Evolutionary conservation across 2,113 vertebrate genomes (phyloP).

Genomic region (Nipponia nippon): DNA sequence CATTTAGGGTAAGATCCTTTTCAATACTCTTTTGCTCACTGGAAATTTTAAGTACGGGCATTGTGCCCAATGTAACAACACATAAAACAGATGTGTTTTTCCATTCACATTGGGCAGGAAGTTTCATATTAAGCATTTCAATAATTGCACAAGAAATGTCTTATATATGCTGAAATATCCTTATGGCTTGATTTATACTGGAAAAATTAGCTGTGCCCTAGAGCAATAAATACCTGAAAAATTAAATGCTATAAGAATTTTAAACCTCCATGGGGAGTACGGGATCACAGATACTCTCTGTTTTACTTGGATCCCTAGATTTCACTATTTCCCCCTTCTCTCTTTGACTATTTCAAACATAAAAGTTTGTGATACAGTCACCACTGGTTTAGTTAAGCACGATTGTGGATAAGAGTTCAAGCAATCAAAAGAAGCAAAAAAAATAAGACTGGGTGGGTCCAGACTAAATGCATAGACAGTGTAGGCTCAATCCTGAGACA

Average conservation of each 20-base stretch:
- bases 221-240: constrained; percentile 64
- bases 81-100: constrained; percentile 78
- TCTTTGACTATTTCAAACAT: not conserved
- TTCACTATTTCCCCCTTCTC: constrained; percentile 28
- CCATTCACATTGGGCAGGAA: constrained; percentile 69
- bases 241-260: constrained; percentile 56
- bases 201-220: constrained; percentile 55
- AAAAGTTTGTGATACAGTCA: not conserved
- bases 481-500: not conserved
- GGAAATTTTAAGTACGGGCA: constrained; percentile 71
- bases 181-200: constrained; percentile 57
- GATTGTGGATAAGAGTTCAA: not conserved
- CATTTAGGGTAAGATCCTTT: constrained; percentile 46
- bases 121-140: constrained; percentile 73
- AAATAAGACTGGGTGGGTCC: not conserved
- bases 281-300: constrained; percentile 47
- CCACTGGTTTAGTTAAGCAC: not conserved
- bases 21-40: constrained; percentile 54
- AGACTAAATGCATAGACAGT: not conserved
- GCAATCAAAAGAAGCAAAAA: not conserved
- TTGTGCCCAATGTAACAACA: constrained; percentile 71
- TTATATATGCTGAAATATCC: constrained; percentile 61
- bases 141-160: constrained; percentile 66
- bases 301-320: constrained; percentile 44
- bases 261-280: constrained; percentile 27